Evolutionary conservation across 2,113 vertebrate genomes (phyloP), one percentile per base, ranked within the genome.

Genomic region (Eubucco bourcierii): DNA sequence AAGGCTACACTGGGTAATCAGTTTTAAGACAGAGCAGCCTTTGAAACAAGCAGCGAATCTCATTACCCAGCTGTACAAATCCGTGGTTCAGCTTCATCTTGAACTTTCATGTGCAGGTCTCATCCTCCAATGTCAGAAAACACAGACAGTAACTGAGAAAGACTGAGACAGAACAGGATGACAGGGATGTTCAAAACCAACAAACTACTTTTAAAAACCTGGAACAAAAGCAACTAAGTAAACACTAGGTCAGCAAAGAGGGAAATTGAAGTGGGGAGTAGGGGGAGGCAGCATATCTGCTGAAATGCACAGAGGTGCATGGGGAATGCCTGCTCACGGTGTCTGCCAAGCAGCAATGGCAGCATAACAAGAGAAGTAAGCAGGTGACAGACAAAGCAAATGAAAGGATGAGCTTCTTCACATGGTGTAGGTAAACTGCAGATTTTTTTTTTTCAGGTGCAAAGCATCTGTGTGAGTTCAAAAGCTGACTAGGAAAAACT

Each of bases 1-100:
- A 91, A 84, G 44, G 65, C 65, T 94, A 44, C 2, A 1, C 68
- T 83, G 65, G 68, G 53, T 93, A 94, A 94, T 88, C 85, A 91
- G 82, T 91, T 95, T 91, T 90, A 90, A 94, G 76, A 80, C 34
- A 77, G 31, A 90, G 44, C 25, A 78, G 68, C 41, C 59, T 93
- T 81, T 90, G 70, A 88, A 96, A 90, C 80, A 80, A 91, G 37
- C 53, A 78, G 44, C 91, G 88, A 81, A 88, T 90, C 65, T 91
- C 76, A 86, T 95, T 93, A 96, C 5, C 44, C 10, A 14, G 72
- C 31, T 84, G 61, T 47, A 83, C 67, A 78, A 88, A 90, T 78
- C 76, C 44, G 27, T 16, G n/a, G 44, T 88, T 94, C 44, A 68
- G 74, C 11, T 55, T 46, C 18, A 56, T 76, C n/a, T 63, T 70